Evolutionary conservation across 2,888 invertebrate genomes (phyloP), one percentile per base, ranked within the genome.

Genomic region (Machimus atricapillus): DNA sequence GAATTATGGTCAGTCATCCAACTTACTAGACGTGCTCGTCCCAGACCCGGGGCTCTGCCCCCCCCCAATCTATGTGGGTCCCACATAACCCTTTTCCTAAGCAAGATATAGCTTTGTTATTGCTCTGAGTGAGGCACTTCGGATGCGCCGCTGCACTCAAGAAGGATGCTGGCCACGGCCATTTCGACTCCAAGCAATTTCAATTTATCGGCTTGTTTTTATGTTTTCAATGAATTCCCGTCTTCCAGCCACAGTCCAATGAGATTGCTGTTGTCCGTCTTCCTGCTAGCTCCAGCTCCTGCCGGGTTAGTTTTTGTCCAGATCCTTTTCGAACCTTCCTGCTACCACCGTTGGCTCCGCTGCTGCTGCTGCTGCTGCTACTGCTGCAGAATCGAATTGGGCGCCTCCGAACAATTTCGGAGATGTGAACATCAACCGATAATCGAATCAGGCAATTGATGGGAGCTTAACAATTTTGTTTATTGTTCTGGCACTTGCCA

Each of bases 401-500:
- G 31, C 40, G 77, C 77, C 43, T 56, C 78, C 58, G 56, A 86
- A n/a, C 58, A 86, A 79, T 86, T 79, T 79, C 43, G 58, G 56
- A 79, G 34, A 79, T 43, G 86, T 79, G 79, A 86, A 58, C 86
- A 86, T 40, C 58, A 78, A 58, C 58, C 66, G 79, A 79, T 86
- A 86, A 86, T 86, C 86, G 86, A 86, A 86, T 86, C 86, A 79
- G 78, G 43, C 86, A 86, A 86, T 86, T 86, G 86, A 86, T 66
- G 86, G 52, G 52, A 86, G 52, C 77, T 86, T 86, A 86, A 86
- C 79, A 79, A 86, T 86, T 86, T 77, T 86, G 79, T 86, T 86
- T 86, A 86, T 86, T 86, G 79, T 43, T 79, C 78, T 76, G 34
- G 85, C 76, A 74, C 46, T 76, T 76, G 58, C 52, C 81, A 81